Base-by-base conservation (phyloP, 2,113 vertebrate species). In the Cyprinodon tularosa region DNA sequence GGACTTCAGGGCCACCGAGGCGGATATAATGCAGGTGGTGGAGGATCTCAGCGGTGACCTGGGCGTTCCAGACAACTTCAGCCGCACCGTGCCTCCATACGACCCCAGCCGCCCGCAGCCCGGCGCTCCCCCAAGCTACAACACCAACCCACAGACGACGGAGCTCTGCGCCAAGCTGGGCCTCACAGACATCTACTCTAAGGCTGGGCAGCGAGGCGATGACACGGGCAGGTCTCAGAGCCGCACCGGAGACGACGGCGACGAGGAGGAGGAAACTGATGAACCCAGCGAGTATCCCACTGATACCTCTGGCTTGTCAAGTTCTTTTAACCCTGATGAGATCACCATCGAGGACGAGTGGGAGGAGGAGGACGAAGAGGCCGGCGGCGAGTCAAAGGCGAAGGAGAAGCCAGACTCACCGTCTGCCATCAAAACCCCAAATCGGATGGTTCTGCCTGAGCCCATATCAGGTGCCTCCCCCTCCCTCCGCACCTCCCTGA, bases 331-430 rank as follows among this genome's bases (percentile, higher is more conserved):
- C 80, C 98, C 98, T 0, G 98, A 99, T 62, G 97, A 99, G 90
- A 99, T 99, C 76, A 93, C 96, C 64, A 92, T 99, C 71, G 97
- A 98, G 72, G 97, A 98, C 0, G 96, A 96, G 17, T 97, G 96
- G 90, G 96, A 94, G 0, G 96, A 95, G 0, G 50, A 53, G n/a
- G 95, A 94, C 15, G 82, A 48, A 17, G 71, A 65, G 71, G 79
- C 70, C 63, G 71, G 94, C 91, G 36, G 2, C 0, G 47, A 71
- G n/a, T 10, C 68, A 2, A 20, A 70, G n/a, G 44, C 36, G 17
- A 62, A 29, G 3, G 40, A 62, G 77, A 78, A 88, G 86, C 73
- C 90, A 85, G 88, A 85, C 8, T 0, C 62, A 70, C 36, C 53
- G 47, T 72, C 78, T 20, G 59, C 45, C 74, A 76, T 0, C 80